Evolutionary conservation across 2,113 vertebrate species (phyloP).

Genomic region (Scopus umbretta): DNA sequence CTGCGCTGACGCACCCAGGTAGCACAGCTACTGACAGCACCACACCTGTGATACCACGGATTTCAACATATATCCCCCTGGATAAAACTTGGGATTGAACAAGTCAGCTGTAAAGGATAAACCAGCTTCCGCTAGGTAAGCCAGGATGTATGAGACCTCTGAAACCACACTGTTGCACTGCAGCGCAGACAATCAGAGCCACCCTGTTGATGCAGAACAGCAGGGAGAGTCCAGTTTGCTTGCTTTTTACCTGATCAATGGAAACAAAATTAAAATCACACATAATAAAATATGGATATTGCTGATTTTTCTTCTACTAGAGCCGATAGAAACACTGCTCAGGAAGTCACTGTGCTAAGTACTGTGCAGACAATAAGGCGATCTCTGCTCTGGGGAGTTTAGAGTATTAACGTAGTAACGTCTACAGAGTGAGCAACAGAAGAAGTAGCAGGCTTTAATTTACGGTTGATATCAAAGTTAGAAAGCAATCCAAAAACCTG

Average conservation of each 20-base stretch:
- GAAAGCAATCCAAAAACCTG: neutral
- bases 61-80: neutral
- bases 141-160: neutral
- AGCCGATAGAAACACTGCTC: neutral
- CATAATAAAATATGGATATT: neutral
- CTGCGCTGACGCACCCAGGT: neutral
- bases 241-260: neutral
- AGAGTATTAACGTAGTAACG: neutral
- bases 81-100: neutral
- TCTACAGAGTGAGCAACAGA: neutral
- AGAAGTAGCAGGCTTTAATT: neutral
- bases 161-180: neutral
- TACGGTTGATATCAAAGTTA: neutral
- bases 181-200: neutral
- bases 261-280: neutral
- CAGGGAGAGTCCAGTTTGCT: neutral
- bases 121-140: neutral
- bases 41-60: rapidly evolving
- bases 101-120: neutral
- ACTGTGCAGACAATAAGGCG: neutral
- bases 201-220: neutral
- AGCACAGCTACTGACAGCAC: neutral
- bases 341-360: neutral
- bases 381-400: neutral
- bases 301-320: neutral